Percentiles rank a stretch among this genome's conserved stretches.
Evolutionary conservation across 1,140 invertebrate genomes (phyloP).

Genomic region (Drosophila tropicalis): DNA sequence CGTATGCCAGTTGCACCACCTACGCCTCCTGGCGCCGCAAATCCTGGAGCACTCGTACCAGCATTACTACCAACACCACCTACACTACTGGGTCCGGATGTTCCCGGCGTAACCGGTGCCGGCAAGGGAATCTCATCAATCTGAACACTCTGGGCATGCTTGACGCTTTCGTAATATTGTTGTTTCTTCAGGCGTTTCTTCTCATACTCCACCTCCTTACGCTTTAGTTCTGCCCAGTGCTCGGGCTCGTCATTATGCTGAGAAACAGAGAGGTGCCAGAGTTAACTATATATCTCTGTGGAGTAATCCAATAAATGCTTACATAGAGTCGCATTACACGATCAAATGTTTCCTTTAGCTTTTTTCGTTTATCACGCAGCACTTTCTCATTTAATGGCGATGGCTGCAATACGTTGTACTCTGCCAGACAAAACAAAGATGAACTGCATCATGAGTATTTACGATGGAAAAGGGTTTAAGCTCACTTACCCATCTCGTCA

Average conservation of each 20-base stretch:
- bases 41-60: background rate
- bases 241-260: conserved; percentile 98
- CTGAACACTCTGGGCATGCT: conserved; percentile 96
- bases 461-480: background rate
- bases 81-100: background rate
- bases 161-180: conserved; percentile 97
- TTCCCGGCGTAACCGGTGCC: conserved; percentile 84
- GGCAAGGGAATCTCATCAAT: conserved; percentile 99
- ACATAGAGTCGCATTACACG: conserved; percentile 97
- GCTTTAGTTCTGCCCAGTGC: conserved; percentile 95
- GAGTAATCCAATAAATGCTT: conserved; percentile 85
- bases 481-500: conserved; percentile 95
- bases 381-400: conserved; percentile 98
- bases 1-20: conserved; percentile 50
- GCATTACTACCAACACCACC: conserved; percentile 3
- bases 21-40: conserved; percentile 6
- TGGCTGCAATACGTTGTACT: conserved; percentile 96
- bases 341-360: conserved; percentile 97
- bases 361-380: conserved; percentile 97
- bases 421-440: conserved; percentile 84
- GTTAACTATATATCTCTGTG: conserved; percentile 31
- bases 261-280: background rate
- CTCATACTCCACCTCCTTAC: conserved; percentile 96
- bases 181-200: conserved; percentile 93
- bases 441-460: conserved; percentile 10